Base-by-base conservation (phyloP, 1,140 invertebrate species). In the Dufourea novaeangliae region DNA sequence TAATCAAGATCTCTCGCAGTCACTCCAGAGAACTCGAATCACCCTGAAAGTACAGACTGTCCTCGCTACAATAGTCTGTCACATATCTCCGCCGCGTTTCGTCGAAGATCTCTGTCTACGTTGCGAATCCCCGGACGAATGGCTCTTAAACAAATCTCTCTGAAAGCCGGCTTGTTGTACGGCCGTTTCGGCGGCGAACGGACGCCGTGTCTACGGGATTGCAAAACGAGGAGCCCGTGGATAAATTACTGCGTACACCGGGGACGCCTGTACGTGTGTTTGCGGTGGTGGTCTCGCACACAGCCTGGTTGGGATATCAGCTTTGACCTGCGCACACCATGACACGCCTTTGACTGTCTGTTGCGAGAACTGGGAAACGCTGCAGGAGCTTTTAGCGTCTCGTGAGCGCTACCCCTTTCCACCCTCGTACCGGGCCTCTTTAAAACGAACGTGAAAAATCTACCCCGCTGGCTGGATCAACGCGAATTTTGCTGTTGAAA, bases 311-410 rank as follows among this genome's bases (percentile, higher is more conserved):
- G 27, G 14, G 56, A n/a, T n/a, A 59, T n/a, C n/a, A n/a, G 25
- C 69, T 71, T 71, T 71, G 69, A 71, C 69, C n/a, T 34, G 39
- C n/a, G 56, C 39, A 44, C 27, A 44, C 54, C 22, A 22, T 29
- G 34, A 44, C 25, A 22, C 12, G 25, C 34, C n/a, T 59, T 59
- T 59, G 37, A 59, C 52, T 32, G 22, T 54, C n/a, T 37, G 12
- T 59, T 70, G 59, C 27, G 14, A 44, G 46, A 46, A 39, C 69
- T 22, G 6, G 14, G 20, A 11, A 56, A 29, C 25, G 56, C 56
- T 20, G 20, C 56, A 44, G 4, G 17, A 59, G 68, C 37, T 71
- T 71, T 71, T 61, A 71, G 57, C 54, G 22, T 46, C n/a, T 22
- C 37, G 8, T 22, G 34, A 44, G 34, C 68, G 11, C n/a, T 14